These are phyloP conservation scores for Edolisoma coerulescens DNA, from an alignment of 2,113 vertebrate species.

Conservation along the genomic window DNA sequence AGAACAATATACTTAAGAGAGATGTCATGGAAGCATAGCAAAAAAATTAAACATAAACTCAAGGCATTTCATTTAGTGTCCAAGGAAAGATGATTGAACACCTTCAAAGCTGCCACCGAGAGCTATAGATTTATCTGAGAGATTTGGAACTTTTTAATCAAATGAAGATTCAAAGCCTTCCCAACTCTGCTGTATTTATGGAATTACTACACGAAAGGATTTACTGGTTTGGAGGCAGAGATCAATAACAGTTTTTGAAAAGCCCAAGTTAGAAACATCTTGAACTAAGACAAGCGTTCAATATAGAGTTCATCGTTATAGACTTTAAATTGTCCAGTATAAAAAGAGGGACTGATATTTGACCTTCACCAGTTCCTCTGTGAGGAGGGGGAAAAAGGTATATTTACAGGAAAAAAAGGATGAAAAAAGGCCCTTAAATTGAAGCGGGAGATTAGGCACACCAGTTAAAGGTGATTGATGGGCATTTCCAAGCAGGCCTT, in stretches of 20 bases:
- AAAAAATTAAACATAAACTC: constrained; percentile 12
- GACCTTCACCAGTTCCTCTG: constrained; percentile 44
- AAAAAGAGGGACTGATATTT: constrained; percentile 23
- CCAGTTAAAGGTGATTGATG: background rate
- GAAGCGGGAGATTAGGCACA: background rate
- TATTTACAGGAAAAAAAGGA: background rate
- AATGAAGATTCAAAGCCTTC: constrained; percentile 54
- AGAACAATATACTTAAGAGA: background rate
- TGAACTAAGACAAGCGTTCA: constrained; percentile 48
- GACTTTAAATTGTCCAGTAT: constrained; percentile 41
- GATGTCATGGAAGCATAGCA: background rate
- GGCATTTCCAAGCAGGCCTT: background rate
- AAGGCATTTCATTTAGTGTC: background rate
- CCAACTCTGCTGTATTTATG: constrained; percentile 51
- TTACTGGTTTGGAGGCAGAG: constrained; percentile 17
- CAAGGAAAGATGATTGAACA: constrained; percentile 26
- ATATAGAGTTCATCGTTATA: constrained; percentile 25
- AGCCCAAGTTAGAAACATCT: constrained; percentile 45
- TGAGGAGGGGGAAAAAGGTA: background rate
- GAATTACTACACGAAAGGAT: constrained; percentile 54
- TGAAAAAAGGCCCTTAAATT: background rate
- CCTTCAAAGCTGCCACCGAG: background rate
- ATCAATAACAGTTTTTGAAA: constrained; percentile 66
- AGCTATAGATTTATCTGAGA: constrained; percentile 19
- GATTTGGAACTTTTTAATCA: constrained; percentile 59